A percentile compares a stretch with the other conserved stretches of the same genome.
Evolutionary conservation across 1,140 invertebrate species (phyloP).

Genomic region (Drosophila arizonae): DNA sequence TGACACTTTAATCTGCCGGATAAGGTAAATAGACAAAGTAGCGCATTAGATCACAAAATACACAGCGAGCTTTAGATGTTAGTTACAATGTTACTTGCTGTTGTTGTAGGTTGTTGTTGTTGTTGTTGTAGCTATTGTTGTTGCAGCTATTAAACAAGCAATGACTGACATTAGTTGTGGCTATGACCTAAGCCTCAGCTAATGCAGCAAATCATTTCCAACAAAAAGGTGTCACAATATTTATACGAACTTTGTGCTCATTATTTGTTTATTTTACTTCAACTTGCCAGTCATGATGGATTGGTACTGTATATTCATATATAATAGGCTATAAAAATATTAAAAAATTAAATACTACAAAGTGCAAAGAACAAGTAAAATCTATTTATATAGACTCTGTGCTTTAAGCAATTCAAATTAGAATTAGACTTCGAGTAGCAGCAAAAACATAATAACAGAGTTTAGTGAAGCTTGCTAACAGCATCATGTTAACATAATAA

Average conservation of each 20-base stretch:
- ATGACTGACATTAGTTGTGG: constrained; percentile 11
- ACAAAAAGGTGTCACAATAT: constrained; percentile 29
- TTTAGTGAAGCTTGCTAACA: too few species aligned
- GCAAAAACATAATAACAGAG: too few species aligned
- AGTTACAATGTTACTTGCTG: constrained; percentile 17
- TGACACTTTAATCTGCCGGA: constrained; percentile 70
- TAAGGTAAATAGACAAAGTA: constrained; percentile 67
- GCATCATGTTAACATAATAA: too few species aligned
- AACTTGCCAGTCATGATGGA: too few species aligned
- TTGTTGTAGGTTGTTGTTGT: constrained; percentile 11
- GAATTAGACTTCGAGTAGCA: too few species aligned
- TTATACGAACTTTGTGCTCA: not conserved
- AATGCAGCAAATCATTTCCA: constrained; percentile 28
- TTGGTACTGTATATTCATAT: not conserved
- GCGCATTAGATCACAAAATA: constrained; percentile 45
- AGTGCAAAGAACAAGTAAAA: too few species aligned
- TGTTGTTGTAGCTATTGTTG: constrained; percentile 15
- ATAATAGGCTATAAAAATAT: too few species aligned
- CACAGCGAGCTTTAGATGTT: constrained; percentile 8
- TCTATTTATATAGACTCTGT: too few species aligned
- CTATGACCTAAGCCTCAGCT: constrained; percentile 31
- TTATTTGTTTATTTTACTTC: not conserved
- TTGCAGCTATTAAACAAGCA: constrained; percentile 28
- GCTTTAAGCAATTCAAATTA: too few species aligned
- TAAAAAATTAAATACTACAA: too few species aligned